Conservation (phyloP, 1,140 invertebrate species). For the Himalopsyche phryganea region DNA sequence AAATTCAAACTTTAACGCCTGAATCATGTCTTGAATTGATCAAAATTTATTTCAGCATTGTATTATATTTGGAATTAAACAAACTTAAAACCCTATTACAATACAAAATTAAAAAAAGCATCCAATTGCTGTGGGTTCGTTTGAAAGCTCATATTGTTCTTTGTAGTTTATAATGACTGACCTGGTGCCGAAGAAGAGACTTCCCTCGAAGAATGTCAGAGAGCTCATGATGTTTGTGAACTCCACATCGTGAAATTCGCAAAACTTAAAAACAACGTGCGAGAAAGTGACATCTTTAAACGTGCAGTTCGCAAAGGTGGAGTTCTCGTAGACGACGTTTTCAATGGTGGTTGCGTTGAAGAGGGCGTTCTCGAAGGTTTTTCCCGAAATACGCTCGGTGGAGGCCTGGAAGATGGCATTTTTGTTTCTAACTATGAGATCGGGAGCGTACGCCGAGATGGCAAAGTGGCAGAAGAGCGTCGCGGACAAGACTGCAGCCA, state of each 20-base stretch:
- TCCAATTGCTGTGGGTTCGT: too few species aligned
- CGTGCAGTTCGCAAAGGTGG: conserved; percentile 44
- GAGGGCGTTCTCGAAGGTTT: conserved; percentile 34
- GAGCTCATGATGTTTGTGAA: conserved; percentile 50
- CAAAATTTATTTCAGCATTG: too few species aligned
- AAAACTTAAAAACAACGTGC: conserved; percentile 49
- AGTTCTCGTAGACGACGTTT: conserved; percentile 44
- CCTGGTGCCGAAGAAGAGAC: conserved; percentile 46
- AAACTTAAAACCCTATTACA: too few species aligned
- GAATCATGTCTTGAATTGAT: too few species aligned
- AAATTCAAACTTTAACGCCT: too few species aligned
- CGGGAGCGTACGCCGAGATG: conserved; percentile 43
- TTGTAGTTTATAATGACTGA: too few species aligned
- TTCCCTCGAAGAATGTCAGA: conserved; percentile 43
- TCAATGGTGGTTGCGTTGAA: conserved; percentile 46
- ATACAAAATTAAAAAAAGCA: not conserved
- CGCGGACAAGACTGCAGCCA: conserved; percentile 41
- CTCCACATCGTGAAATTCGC: conserved; percentile 44
- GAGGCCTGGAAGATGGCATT: conserved; percentile 39
- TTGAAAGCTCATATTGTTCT: too few species aligned
- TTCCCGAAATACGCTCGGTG: conserved; percentile 28
- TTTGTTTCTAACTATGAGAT: conserved; percentile 39
- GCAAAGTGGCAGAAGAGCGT: conserved; percentile 42
- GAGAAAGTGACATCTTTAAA: conserved; percentile 49
- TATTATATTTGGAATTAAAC: too few species aligned